Conservation (phyloP, 2,113 vertebrate genomes). For the Meles meles region DNA sequence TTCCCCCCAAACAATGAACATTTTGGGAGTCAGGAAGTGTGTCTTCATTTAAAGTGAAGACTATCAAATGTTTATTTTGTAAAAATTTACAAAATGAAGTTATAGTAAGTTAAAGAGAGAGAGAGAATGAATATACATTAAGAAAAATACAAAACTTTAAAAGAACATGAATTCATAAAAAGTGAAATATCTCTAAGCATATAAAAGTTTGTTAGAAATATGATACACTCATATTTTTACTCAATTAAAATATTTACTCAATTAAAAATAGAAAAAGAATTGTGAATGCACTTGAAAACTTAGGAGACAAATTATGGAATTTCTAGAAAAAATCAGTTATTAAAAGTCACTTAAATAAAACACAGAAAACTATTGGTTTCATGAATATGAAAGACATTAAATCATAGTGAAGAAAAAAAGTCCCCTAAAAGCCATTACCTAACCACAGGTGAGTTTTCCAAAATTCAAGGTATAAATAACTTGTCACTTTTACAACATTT, state of each 20-base stretch:
- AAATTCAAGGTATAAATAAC: not conserved
- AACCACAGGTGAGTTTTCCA: not conserved
- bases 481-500: not conserved
- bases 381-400: not conserved
- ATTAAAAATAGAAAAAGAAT: not conserved
- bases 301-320: not conserved
- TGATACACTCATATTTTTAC: not conserved
- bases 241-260: not conserved
- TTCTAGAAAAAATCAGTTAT: not conserved
- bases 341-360: not conserved
- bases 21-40: not conserved
- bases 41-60: not conserved
- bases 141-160: not conserved
- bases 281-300: not conserved
- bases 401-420: not conserved
- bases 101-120: not conserved
- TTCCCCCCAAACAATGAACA: not conserved
- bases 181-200: not conserved
- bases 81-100: not conserved
- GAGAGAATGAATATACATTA: not conserved
- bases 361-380: not conserved
- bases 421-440: not conserved
- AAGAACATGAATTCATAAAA: not conserved
- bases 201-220: not conserved
- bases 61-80: not conserved